Evolutionary conservation across 2,113 vertebrate species (phyloP), one percentile per base, ranked within the genome.

Genomic region (Carettochelys insculpta): DNA sequence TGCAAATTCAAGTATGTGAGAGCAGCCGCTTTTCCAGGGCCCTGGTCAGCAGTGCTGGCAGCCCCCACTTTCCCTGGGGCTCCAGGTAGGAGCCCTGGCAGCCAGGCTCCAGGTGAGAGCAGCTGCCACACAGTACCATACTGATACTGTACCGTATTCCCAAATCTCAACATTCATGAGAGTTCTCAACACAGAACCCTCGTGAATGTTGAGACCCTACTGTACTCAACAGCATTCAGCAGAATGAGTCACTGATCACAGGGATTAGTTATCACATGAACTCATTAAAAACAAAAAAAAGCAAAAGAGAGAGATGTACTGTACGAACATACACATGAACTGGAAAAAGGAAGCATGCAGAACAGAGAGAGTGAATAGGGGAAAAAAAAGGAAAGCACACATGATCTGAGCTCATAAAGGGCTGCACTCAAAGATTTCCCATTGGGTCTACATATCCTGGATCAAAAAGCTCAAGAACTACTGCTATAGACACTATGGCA

Each of bases 401-500:
- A 0, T 0, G 48, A 11, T 50, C 48, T 14, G 14, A 50, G 17
- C 20, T 51, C 43, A 79, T 47, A 82, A 77, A 50, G 89, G 47
- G 27, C 50, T 47, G 52, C 73, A 83, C 53, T 38, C 83, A 16
- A 4, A 54, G 16, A 3, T 47, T 45, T 81, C 31, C 68, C 76
- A 5, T 41, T 2, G 9, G 75, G n/a, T 77, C 54, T 47, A 75
- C 0, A 0, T 11, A 43, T 25, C 80, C 89, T 29, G 1, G 17
- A 88, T 3, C 81, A 80, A 14, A 89, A 96, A 94, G 90, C 88
- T 88, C 94, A 92, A 50, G 73, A 82, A 79, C 11, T 48, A 2
- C 61, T 47, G 81, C 86, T 68, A 80, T n/a, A 86, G 85, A 82
- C 77, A 71, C 83, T 11, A 29, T 1, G 9, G 71, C n/a, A 24